phyloP scores from a whole-genome alignment of 2,797 vertebrate species.

The Trichosurus vulpecula region DNA sequence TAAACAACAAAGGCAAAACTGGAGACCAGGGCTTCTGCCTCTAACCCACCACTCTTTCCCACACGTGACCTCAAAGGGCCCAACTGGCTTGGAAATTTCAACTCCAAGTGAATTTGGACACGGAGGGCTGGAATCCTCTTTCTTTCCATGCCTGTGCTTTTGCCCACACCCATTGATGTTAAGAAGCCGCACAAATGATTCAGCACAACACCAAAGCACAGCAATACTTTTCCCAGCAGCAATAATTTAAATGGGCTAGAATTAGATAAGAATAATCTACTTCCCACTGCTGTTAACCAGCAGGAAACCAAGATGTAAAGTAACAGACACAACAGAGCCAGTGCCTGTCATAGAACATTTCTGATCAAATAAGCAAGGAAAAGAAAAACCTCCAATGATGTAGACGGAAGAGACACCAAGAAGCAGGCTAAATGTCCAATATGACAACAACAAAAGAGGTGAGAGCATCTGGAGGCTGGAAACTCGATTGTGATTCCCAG shows the following conservation, averaged over 20 bases:
- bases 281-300: neutral
- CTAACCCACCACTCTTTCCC: neutral
- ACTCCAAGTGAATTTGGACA: neutral
- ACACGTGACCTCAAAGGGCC: neutral
- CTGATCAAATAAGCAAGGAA: neutral
- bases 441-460: neutral
- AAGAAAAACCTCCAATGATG: neutral
- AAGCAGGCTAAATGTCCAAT: neutral
- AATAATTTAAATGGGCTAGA: neutral
- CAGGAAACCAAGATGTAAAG: neutral
- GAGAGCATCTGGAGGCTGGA: neutral
- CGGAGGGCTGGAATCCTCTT: neutral
- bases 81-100: neutral
- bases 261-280: neutral
- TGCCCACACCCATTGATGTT: neutral
- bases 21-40: neutral
- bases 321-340: neutral
- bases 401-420: neutral
- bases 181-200: neutral
- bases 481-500: neutral
- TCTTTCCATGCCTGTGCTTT: neutral
- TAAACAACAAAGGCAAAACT: neutral
- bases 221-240: neutral
- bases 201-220: neutral
- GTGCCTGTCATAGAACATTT: neutral